Conservation (phyloP, 2,888 invertebrate species). For the Sarcophaga rosellei region DNA sequence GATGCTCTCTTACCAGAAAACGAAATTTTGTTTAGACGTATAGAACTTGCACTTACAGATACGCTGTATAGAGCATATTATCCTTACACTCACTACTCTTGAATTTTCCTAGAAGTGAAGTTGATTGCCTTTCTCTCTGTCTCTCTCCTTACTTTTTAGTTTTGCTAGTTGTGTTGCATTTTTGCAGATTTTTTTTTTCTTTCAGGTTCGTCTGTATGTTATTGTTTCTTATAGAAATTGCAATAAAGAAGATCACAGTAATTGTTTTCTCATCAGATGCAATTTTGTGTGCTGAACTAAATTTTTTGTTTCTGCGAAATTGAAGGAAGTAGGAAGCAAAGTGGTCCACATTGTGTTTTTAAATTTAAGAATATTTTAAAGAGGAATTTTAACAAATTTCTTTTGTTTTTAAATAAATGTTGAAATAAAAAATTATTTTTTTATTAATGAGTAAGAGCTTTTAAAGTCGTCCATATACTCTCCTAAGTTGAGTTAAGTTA, state of each 20-base stretch:
- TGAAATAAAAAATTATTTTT: too few relatives aligned
- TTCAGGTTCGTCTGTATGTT: neutral
- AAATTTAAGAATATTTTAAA: too few relatives aligned
- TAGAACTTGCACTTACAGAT: neutral
- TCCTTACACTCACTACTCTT: neutral
- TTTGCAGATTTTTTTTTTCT: neutral
- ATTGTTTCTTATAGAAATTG: neutral
- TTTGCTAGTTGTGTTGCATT: neutral
- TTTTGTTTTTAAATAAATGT: too few relatives aligned
- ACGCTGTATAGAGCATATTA: neutral
- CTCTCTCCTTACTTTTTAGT: neutral
- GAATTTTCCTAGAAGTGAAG: neutral
- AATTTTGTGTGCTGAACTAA: slow-evolving; percentile 19
- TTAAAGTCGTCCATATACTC: too few relatives aligned
- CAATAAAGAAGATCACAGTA: slow-evolving; percentile 26
- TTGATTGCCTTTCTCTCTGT: neutral
- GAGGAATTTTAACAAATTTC: too few relatives aligned
- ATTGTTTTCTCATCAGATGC: slow-evolving; percentile 19
- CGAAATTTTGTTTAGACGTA: neutral
- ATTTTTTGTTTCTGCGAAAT: neutral
- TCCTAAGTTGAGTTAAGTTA: too few relatives aligned
- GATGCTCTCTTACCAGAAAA: neutral
- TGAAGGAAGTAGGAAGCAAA: neutral
- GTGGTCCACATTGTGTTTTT: too few relatives aligned
- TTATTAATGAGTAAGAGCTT: too few relatives aligned